phyloP scores from a whole-genome alignment of 2,113 vertebrate genomes.

The Rynchops niger region DNA sequence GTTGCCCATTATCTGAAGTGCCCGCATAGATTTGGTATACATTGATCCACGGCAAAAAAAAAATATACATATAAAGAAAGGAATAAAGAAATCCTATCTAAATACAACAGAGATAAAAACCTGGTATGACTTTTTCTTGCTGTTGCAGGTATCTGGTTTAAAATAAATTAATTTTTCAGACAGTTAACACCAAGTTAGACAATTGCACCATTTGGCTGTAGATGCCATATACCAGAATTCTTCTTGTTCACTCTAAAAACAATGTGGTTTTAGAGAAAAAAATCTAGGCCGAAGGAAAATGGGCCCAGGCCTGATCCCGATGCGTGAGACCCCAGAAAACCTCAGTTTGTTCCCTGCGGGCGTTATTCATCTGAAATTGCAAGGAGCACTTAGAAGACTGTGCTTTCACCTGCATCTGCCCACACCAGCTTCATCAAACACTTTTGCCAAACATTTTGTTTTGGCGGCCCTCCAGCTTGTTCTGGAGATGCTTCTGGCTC shows the following conservation, averaged over 20 bases:
- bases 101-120: background rate
- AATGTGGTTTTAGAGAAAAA: fast-evolving
- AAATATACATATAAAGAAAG: fast-evolving
- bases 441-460: background rate
- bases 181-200: too few relatives aligned
- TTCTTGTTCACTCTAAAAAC: background rate
- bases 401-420: background rate
- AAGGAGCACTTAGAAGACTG: background rate
- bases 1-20: background rate
- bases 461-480: background rate
- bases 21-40: background rate
- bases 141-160: background rate
- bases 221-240: too few relatives aligned
- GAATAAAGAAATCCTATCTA: background rate
- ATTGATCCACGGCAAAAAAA: background rate
- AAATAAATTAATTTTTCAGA: background rate
- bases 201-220: background rate
- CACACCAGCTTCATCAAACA: background rate
- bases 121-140: background rate
- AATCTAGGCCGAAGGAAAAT: background rate
- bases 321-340: background rate
- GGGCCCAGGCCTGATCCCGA: background rate
- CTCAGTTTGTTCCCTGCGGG: background rate
- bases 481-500: background rate
- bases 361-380: background rate